Conservation (phyloP, 2,113 vertebrate genomes). For the Gymnobelideus leadbeateri region DNA sequence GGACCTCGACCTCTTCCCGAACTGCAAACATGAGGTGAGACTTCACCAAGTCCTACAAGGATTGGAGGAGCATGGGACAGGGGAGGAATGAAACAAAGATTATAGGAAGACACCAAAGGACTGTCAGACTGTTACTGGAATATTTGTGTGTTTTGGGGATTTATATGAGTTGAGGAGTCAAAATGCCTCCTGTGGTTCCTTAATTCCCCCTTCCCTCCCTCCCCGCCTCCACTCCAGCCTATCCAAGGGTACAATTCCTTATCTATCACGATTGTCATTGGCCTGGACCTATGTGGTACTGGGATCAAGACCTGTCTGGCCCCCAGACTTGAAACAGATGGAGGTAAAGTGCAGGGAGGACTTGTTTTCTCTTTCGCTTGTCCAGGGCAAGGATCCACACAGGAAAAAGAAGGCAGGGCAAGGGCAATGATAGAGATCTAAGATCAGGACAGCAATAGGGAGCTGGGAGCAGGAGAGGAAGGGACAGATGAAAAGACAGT, state of each 20-base stretch:
- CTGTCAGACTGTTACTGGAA: neutral
- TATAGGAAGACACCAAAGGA: neutral
- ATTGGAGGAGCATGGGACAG: too few species aligned
- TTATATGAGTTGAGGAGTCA: neutral
- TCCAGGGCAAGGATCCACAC: neutral
- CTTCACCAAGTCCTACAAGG: slow-evolving; percentile 87
- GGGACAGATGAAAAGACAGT: neutral
- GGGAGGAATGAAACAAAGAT: neutral
- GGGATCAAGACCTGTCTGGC: neutral
- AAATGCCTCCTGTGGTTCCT: neutral
- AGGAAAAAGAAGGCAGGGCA: neutral
- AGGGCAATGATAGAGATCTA: neutral
- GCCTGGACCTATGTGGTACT: neutral
- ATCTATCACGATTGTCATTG: neutral
- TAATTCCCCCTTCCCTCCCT: neutral
- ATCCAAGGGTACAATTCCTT: neutral
- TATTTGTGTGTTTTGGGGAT: neutral
- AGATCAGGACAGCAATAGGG: slow-evolving; percentile 6
- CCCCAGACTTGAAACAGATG: neutral
- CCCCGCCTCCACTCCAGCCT: neutral
- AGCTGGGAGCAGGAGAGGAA: neutral
- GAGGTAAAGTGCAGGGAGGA: neutral
- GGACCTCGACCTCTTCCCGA: slow-evolving; percentile 88
- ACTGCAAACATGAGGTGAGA: slow-evolving; percentile 89
- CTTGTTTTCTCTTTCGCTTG: neutral